Base-by-base conservation (phyloP, 2,888 invertebrate species). In the Cryptophagus acutangulus region DNA sequence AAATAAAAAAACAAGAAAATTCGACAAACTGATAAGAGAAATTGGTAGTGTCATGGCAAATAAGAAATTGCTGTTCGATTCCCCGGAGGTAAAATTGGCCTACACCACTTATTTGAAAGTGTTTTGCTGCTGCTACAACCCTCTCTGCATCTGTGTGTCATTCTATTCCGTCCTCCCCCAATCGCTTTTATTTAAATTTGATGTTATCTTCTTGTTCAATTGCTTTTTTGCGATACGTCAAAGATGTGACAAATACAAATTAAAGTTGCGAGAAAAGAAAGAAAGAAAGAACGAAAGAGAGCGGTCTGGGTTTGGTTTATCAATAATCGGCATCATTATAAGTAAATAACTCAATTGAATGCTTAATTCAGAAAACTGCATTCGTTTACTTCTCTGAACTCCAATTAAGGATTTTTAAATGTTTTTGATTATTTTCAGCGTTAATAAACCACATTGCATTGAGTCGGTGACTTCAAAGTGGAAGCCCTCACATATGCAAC, bases 1-100 rank as follows among this genome's bases (percentile, higher is more conserved):
- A n/a, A n/a, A n/a, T n/a, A n/a, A n/a, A n/a, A n/a, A n/a, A n/a
- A n/a, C n/a, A n/a, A n/a, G n/a, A n/a, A n/a, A n/a, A n/a, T n/a
- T n/a, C n/a, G n/a, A n/a, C n/a, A n/a, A n/a, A 59, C 61, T 62
- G 64, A 65, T 64, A 66, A 66, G 63, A 57, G 54, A 63, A 64
- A 66, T 66, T 65, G 66, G 63, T 63, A 61, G 62, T 61, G 61
- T 60, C 61, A 58, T 55, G 52, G 50, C 51, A 50, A 49, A 56
- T 58, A 56, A 49, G 54, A 57, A 57, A 55, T 54, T 49, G 52
- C 52, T 53, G 54, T 62, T 62, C 62, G 63, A 62, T 63, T 61
- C 63, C 60, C 62, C 51, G 46, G 62, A 58, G 63, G 62, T 58
- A 48, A 51, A 62, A 63, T 62, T 58, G 62, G 61, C 56, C 58